Evolutionary conservation across 1,140 invertebrate species (phyloP), one percentile per base, ranked within the genome.

Genomic region (Pissodes strobi): DNA sequence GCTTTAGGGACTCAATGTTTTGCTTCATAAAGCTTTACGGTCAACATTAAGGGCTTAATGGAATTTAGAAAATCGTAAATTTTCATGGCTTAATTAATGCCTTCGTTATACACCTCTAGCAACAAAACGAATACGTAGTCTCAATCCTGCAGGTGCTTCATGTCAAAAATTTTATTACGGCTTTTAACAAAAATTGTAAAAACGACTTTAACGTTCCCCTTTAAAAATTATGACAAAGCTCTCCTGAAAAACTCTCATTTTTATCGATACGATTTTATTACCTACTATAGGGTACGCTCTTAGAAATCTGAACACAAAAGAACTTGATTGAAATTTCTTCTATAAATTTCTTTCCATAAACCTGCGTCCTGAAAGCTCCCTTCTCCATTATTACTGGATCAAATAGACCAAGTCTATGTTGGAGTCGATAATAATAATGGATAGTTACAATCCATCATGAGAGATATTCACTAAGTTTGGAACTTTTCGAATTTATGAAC

Each of bases 271-370:
- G 46, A 61, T 61, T 61, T 61, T 61, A 61, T 41, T 61, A 61
- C 48, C 58, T 49, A 18, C 37, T 21, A 53, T 19, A 13, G 23
- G 41, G 52, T 37, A 22, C 18, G 23, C 56, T 38, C 17, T 51
- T 51, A 61, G 46, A 61, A 59, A 59, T 59, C 37, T 39, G 46
- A 49, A 25, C 58, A 61, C 58, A 61, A 61, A 61, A 48, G 58
- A 21, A 30, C 46, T 61, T 61, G 58, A 61, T 61, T 61, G 58
- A 61, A 61, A 61, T 61, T 61, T 59, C 56, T 59, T 59, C 56
- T 59, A 59, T 59, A 59, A 59, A 59, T 59, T 59, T 61, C 58
- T 61, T 51, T 61, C 58, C 58, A 61, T 61, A 61, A 61, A 51
- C 58, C 46, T 61, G 43, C 46, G 13, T 25, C 56, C 41, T 59